These are phyloP conservation scores for Cantharis rufa DNA, from an alignment of 2,888 invertebrate species.

Conservation along the genomic window DNA sequence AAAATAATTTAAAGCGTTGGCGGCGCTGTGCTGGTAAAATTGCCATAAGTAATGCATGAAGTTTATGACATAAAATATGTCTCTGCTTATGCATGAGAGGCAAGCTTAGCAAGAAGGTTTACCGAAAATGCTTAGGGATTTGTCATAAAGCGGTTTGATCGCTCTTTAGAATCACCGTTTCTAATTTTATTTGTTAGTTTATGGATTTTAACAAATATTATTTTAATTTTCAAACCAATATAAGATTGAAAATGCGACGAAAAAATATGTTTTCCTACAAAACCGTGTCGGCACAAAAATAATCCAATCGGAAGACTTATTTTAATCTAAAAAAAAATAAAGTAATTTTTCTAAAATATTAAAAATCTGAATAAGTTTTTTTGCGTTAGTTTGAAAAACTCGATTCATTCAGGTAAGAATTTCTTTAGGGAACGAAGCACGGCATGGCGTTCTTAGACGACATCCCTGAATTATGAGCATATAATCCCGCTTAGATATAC, in stretches of 20 bases:
- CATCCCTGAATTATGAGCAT: constrained; percentile 51
- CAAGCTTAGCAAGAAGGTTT: constrained; percentile 31
- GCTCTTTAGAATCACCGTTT: constrained; percentile 15
- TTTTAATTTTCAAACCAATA: background rate
- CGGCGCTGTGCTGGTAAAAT: constrained; percentile 34
- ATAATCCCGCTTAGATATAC: constrained; percentile 55
- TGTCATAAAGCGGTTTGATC: constrained; percentile 25
- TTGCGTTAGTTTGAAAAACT: constrained; percentile 9
- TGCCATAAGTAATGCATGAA: constrained; percentile 43
- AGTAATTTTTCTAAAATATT: background rate
- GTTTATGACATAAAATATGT: constrained; percentile 45
- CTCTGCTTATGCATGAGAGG: constrained; percentile 36
- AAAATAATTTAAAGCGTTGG: constrained; percentile 53
- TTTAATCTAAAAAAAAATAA: background rate
- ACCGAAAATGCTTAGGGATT: constrained; percentile 27
- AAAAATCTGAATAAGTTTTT: background rate
- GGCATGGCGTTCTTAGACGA: constrained; percentile 47
- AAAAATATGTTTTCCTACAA: background rate
- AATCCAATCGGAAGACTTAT: too few relatives aligned
- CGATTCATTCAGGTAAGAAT: constrained; percentile 32
- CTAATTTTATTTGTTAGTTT: constrained; percentile 1
- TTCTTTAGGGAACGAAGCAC: constrained; percentile 31
- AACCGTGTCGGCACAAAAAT: background rate
- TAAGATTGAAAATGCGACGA: background rate
- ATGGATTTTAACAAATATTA: background rate